Evolutionary conservation across 1,140 invertebrate species (phyloP), one percentile per base, ranked within the genome.

Genomic region (Trichonephila clavipes): DNA sequence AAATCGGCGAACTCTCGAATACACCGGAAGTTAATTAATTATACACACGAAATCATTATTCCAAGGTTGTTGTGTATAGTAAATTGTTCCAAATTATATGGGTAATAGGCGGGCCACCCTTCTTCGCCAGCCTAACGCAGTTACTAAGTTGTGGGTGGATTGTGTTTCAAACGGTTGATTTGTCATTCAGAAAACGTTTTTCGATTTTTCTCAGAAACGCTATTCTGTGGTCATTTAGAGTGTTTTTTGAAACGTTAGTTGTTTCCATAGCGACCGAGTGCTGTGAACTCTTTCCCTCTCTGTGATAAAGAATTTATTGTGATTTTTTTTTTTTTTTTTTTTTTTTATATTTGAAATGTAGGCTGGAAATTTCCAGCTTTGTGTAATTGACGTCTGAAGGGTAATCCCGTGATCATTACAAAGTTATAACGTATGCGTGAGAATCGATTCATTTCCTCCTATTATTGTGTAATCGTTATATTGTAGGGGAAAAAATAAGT

Each of bases 201-300:
- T n/a, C 62, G 44, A 51, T 82, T 83, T 91, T 87, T 77, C 62
- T 64, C 28, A 61, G 51, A 44, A 82, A 62, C 69, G 51, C 82
- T n/a, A 72, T 21, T 28, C 44, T 19, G 77, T 85, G 59, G 28
- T 58, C 83, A 92, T 92, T 87, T 44, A 19, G 82, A 69, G 82
- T 92, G 91, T 92, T 92, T 92, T 90, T 87, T 66, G 81, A 82
- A 59, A 77, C n/a, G 61, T 83, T 51, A 34, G 61, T 40, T 40
- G 91, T 92, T 87, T n/a, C 91, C 91, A 92, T 92, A 51, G 91
- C 44, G 51, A 92, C 91, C 28, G 40, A 72, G 91, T 86, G 34
- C 91, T 61, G 62, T 92, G 91, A 92, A 92, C 91, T 85, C 62
- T 81, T 61, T 44, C 44, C 19, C 21, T 10, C 77, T 3, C 28